Percentiles rank a stretch among this genome's conserved stretches.
phyloP scores from a whole-genome alignment of 1,140 invertebrate species.

The Bombus vancouverensis region DNA sequence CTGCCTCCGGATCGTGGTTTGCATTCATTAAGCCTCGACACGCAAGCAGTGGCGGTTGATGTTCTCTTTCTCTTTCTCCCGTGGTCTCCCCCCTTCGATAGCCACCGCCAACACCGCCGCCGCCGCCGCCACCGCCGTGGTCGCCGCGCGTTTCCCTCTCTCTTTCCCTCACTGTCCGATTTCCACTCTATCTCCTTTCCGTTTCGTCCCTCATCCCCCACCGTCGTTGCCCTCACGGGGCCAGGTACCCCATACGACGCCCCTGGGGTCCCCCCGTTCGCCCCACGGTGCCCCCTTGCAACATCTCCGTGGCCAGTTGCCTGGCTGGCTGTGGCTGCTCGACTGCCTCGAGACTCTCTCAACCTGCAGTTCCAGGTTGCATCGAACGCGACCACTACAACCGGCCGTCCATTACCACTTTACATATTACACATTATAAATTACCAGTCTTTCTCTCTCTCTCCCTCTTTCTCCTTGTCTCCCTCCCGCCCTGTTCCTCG shows the following conservation, averaged over 20 bases:
- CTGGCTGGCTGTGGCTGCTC: slow-evolving; percentile 46
- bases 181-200: slow-evolving; percentile 16
- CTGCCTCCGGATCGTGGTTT: slow-evolving; percentile 84
- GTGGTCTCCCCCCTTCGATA: background rate
- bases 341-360: slow-evolving; percentile 61
- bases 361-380: slow-evolving; percentile 65
- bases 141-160: slow-evolving; percentile 10
- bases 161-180: background rate
- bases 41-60: slow-evolving; percentile 81
- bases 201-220: background rate
- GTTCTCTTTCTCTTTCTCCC: slow-evolving; percentile 39
- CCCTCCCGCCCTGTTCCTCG: background rate
- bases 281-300: slow-evolving; percentile 58
- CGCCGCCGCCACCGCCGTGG: background rate
- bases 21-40: slow-evolving; percentile 86
- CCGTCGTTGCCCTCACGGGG: slow-evolving; percentile 47
- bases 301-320: slow-evolving; percentile 65
- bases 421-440: slow-evolving; percentile 78
- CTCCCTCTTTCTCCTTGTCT: background rate
- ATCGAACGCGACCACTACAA: slow-evolving; percentile 67
- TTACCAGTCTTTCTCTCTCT: slow-evolving; percentile 61
- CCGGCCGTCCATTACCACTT: slow-evolving; percentile 73
- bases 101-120: background rate
- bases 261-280: slow-evolving; percentile 59
- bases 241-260: slow-evolving; percentile 66